A percentile compares a stretch with the other conserved stretches of the same genome.
These are phyloP conservation scores for Smithornis capensis DNA, from an alignment of 2,113 vertebrate species.

Conservation along the genomic window DNA sequence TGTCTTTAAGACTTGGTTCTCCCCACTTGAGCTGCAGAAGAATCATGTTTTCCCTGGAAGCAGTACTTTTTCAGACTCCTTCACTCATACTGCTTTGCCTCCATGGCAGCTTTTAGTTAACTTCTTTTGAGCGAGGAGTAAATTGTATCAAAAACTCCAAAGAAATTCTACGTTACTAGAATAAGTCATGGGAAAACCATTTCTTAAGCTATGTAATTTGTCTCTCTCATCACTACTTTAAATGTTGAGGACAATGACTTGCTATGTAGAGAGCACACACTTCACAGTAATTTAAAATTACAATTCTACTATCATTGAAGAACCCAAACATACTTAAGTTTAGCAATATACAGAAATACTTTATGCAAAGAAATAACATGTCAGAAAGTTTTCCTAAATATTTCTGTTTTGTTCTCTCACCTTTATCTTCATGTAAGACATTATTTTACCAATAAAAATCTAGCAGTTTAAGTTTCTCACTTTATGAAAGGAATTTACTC, in stretches of 20 bases:
- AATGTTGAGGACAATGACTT: background rate
- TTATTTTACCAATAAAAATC: background rate
- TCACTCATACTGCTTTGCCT: background rate
- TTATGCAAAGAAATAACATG: background rate
- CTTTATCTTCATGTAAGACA: background rate
- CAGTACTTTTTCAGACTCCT: background rate
- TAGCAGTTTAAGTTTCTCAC: background rate
- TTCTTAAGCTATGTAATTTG: background rate
- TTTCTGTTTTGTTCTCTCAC: background rate
- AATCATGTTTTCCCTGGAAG: background rate
- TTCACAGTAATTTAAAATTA: background rate
- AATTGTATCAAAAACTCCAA: background rate
- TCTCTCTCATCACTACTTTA: background rate
- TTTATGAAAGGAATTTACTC: background rate
- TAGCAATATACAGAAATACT: background rate
- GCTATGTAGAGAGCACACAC: background rate
- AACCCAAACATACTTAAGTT: background rate
- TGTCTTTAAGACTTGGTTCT: background rate
- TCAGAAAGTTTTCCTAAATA: background rate
- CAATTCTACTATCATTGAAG: background rate
- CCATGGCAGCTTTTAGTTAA: background rate
- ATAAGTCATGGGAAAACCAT: background rate
- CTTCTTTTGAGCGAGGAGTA: background rate
- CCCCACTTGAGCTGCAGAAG: background rate
- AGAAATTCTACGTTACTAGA: background rate